These are phyloP conservation scores for Stenchaetothrips biformis DNA, from an alignment of 2,888 invertebrate species.

Conservation along the genomic window DNA sequence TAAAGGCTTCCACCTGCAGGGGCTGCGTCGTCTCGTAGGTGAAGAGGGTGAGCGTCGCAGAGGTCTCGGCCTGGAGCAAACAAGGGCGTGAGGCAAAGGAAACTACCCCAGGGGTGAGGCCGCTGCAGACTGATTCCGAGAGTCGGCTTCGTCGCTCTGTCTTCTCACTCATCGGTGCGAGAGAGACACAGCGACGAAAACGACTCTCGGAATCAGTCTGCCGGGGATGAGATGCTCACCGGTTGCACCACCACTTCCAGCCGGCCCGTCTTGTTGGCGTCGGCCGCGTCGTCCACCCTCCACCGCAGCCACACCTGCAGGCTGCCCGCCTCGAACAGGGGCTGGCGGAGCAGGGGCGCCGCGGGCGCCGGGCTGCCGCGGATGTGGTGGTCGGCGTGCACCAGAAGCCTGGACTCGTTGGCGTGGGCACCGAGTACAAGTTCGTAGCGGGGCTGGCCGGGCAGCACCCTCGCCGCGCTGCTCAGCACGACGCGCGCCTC, in stretches of 20 bases:
- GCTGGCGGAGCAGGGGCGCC: neutral
- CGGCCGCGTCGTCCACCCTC: neutral
- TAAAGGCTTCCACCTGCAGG: conserved; percentile 8
- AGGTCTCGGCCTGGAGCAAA: neutral
- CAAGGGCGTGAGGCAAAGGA: neutral
- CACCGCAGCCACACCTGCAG: conserved; percentile 6
- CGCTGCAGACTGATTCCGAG: no score
- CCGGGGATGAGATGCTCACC: neutral
- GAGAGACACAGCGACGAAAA: no score
- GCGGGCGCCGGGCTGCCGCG: neutral
- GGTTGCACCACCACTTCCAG: neutral
- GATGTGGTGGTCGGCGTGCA: neutral
- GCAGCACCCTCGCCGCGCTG: neutral
- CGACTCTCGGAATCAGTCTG: no score
- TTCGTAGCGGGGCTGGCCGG: conserved; percentile 7
- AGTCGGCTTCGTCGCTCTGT: no score
- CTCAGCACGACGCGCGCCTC: neutral
- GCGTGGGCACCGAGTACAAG: neutral
- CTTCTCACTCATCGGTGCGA: no score
- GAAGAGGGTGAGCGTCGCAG: neutral
- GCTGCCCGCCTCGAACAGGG: neutral
- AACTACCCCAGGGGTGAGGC: no score
- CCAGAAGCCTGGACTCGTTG: neutral
- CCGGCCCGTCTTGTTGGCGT: neutral
- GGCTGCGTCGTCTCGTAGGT: conserved; percentile 3